These are phyloP conservation scores for Nipponia nippon DNA, from an alignment of 2,113 vertebrate genomes.

Conservation along the genomic window DNA sequence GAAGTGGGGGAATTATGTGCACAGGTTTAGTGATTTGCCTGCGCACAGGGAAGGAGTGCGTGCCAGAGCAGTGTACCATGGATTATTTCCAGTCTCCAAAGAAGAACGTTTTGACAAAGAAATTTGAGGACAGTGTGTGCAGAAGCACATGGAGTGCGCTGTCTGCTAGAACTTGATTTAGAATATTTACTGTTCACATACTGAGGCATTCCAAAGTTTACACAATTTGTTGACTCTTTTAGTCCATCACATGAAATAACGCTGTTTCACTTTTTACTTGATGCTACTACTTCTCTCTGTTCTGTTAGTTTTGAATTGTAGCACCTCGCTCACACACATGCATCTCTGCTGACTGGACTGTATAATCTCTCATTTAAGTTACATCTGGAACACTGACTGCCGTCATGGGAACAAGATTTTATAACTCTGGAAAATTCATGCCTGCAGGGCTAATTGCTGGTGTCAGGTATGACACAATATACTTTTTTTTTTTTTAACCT, in stretches of 20 bases:
- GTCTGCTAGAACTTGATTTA: background rate
- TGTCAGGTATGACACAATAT: constrained; percentile 80
- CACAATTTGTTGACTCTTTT: background rate
- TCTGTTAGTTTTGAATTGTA: background rate
- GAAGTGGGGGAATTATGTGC: background rate
- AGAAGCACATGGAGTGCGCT: background rate
- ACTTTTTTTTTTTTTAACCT: background rate
- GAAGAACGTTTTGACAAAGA: background rate
- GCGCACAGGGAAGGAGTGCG: background rate
- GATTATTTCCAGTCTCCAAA: background rate
- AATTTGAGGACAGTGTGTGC: background rate
- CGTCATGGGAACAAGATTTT: constrained; percentile 93
- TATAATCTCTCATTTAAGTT: constrained; percentile 67
- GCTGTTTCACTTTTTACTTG: background rate
- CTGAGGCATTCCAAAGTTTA: background rate
- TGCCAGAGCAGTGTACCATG: background rate
- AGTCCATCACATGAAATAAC: background rate
- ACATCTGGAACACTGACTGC: constrained; percentile 87
- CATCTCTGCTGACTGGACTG: background rate
- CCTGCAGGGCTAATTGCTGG: constrained; percentile 92
- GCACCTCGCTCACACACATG: background rate
- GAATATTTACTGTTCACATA: background rate
- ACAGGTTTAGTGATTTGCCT: background rate
- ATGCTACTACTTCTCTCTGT: background rate
- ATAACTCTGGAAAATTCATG: constrained; percentile 90